Conservation (phyloP, 2,888 invertebrate genomes). For the Rhagonycha fulva region DNA sequence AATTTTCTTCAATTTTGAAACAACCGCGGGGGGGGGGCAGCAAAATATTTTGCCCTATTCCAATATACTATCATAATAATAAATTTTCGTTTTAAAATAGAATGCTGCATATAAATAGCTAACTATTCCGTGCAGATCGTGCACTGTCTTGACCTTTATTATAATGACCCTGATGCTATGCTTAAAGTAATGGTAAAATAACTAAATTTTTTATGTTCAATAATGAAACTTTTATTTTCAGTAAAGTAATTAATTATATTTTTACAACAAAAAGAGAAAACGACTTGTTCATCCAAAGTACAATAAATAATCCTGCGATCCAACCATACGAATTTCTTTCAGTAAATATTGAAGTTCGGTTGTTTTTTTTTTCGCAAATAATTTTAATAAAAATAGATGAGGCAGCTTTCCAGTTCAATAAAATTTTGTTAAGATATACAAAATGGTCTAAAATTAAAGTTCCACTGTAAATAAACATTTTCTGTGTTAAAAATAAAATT, state of each 20-base stretch:
- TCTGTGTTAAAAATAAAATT: background rate
- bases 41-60: background rate
- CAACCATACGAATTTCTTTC: background rate
- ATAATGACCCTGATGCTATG: constrained; percentile 22
- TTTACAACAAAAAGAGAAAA: background rate
- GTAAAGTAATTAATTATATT: background rate
- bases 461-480: background rate
- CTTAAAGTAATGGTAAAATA: constrained; percentile 4
- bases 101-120: constrained; percentile 20
- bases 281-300: background rate
- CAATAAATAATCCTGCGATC: background rate
- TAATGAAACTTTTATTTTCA: background rate
- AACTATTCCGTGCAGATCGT: constrained; percentile 25
- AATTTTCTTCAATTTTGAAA: background rate
- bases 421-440: background rate
- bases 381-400: background rate
- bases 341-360: background rate
- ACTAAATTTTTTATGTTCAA: background rate
- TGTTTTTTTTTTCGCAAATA: background rate
- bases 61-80: background rate
- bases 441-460: background rate
- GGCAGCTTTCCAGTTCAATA: background rate
- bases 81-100: constrained; percentile 10
- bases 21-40: background rate
- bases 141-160: constrained; percentile 27